Percentiles rank a stretch among this genome's conserved stretches.
These are phyloP conservation scores for Stegodyphus dumicola DNA, from an alignment of 1,140 invertebrate species.

Conservation along the genomic window DNA sequence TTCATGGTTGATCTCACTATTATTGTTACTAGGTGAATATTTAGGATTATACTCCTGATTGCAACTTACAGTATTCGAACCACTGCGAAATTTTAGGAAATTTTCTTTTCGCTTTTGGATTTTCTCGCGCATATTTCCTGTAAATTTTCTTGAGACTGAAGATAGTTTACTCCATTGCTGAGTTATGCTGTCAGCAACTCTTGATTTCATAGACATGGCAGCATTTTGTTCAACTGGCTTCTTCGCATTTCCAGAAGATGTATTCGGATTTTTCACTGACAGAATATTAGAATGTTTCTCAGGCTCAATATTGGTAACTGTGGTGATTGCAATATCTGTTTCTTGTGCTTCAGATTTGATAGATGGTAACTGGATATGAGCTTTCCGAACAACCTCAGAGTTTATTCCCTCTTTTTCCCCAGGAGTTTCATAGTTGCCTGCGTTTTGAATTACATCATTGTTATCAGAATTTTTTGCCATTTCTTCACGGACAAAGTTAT, in stretches of 20 bases:
- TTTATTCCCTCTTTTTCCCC: not conserved
- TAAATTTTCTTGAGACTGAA: slow-evolving; percentile 21
- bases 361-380: not conserved
- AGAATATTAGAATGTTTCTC: not conserved
- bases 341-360: not conserved
- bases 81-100: not conserved
- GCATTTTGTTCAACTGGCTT: not conserved
- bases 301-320: not conserved
- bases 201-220: not conserved
- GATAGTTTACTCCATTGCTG: slow-evolving; percentile 31
- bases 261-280: not conserved
- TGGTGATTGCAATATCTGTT: not conserved
- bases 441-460: not conserved
- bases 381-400: too few species aligned
- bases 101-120: slow-evolving; percentile 46
- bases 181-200: slow-evolving; percentile 19
- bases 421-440: not conserved
- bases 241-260: not conserved
- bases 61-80: not conserved
- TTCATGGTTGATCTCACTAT: not conserved
- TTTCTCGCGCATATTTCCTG: slow-evolving; percentile 22
- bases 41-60: not conserved
- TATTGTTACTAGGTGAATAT: not conserved
- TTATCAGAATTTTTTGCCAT: not conserved
- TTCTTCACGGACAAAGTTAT: not conserved